phyloP scores from a whole-genome alignment of 2,797 vertebrate genomes.

The Phoeniculus purpureus region DNA sequence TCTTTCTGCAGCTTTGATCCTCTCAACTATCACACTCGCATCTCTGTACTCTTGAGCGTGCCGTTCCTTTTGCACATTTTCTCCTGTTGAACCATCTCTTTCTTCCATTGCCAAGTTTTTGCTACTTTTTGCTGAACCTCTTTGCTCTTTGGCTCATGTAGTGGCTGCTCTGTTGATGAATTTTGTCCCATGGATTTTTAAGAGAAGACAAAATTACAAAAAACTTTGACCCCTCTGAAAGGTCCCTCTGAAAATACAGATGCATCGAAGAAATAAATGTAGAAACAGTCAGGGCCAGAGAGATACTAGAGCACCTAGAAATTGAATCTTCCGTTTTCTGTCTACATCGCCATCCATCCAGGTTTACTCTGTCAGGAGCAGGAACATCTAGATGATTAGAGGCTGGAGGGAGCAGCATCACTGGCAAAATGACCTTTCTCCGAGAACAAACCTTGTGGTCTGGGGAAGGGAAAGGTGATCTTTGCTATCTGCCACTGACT shows the following conservation, averaged over 20 bases:
- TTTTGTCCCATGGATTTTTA: neutral
- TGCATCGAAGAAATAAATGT: neutral
- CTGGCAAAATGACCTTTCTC: neutral
- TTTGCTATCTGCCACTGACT: neutral
- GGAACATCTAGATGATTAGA: neutral
- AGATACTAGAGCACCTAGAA: neutral
- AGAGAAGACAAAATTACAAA: neutral
- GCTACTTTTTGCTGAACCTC: neutral
- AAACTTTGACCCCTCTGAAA: neutral
- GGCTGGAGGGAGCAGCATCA: neutral
- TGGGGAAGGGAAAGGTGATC: neutral
- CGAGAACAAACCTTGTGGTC: neutral
- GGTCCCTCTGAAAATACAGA: neutral
- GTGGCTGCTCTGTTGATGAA: neutral
- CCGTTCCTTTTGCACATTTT: neutral
- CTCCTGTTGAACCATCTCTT: neutral
- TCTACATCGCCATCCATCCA: neutral
- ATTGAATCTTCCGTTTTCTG: conserved; percentile 7
- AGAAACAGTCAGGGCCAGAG: neutral
- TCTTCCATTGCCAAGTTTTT: neutral
- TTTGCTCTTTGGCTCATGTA: neutral
- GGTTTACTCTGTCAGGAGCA: neutral
- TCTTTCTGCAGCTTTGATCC: neutral
- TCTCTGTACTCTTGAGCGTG: neutral
- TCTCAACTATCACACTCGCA: neutral